A percentile compares a stretch with the other conserved stretches of the same genome.
phyloP scores from a whole-genome alignment of 2,888 invertebrate genomes.

The Colostygia pectinataria region DNA sequence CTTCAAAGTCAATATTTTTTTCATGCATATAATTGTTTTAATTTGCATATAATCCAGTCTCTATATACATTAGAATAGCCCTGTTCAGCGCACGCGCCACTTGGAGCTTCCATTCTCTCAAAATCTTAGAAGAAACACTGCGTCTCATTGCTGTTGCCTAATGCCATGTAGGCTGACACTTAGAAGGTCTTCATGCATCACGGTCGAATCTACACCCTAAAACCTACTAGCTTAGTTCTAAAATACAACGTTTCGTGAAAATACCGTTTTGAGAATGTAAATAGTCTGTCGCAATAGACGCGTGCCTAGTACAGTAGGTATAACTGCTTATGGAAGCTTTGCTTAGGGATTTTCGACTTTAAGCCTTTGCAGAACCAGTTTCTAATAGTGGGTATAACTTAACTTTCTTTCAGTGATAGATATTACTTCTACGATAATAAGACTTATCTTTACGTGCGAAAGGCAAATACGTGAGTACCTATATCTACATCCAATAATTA shows the following conservation, averaged over 20 bases:
- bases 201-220: constrained; percentile 43
- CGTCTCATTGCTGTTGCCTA: constrained; percentile 57
- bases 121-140: constrained; percentile 22
- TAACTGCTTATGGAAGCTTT: constrained; percentile 16
- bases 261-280: constrained; percentile 58
- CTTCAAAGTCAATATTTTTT: no score
- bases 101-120: constrained; percentile 22
- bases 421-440: no score
- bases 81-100: constrained; percentile 28
- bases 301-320: constrained; percentile 64
- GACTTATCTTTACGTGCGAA: no score
- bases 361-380: constrained; percentile 8
- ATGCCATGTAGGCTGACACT: constrained; percentile 68
- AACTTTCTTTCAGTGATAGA: neutral
- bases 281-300: constrained; percentile 71
- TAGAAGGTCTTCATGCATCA: constrained; percentile 45
- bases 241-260: constrained; percentile 33
- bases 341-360: constrained; percentile 44
- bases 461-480: no score
- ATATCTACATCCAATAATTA: no score
- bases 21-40: neutral
- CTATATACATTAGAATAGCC: constrained; percentile 27
- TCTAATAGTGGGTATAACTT: neutral
- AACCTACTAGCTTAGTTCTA: constrained; percentile 23
- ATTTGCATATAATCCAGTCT: neutral